Evolutionary conservation across 1,140 invertebrate species (phyloP).

Genomic region (Scaptomyza pallida): DNA sequence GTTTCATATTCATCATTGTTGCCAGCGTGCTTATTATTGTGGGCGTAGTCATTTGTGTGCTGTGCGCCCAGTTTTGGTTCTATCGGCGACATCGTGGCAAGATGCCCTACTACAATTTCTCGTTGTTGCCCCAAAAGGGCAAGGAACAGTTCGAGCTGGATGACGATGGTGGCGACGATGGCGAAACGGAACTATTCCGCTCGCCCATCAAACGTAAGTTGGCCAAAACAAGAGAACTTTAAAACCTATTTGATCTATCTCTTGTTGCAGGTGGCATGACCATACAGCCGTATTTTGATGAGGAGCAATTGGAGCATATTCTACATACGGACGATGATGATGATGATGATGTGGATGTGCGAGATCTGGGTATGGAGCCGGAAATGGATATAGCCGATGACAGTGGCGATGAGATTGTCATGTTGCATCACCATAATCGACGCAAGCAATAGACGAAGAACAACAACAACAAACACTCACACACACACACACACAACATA

Average conservation of each 20-base stretch:
- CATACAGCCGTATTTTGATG: slow-evolving; percentile 85
- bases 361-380: slow-evolving; percentile 32
- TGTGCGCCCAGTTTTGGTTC: slow-evolving; percentile 77
- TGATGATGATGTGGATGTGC: slow-evolving; percentile 42
- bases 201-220: slow-evolving; percentile 85
- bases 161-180: slow-evolving; percentile 84
- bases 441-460: slow-evolving; percentile 50
- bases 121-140: slow-evolving; percentile 82
- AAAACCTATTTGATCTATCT: background rate
- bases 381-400: slow-evolving; percentile 65
- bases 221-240: background rate
- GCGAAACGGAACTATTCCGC: slow-evolving; percentile 87
- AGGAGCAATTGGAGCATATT: slow-evolving; percentile 77
- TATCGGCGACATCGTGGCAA: slow-evolving; percentile 71
- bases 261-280: slow-evolving; percentile 62
- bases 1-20: slow-evolving; percentile 89
- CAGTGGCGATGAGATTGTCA: slow-evolving; percentile 85
- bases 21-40: slow-evolving; percentile 85
- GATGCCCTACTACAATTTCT: slow-evolving; percentile 83
- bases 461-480: slow-evolving; percentile 33
- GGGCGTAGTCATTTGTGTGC: slow-evolving; percentile 64
- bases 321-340: slow-evolving; percentile 71
- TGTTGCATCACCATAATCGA: slow-evolving; percentile 71
- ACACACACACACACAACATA: slow-evolving; percentile 64
- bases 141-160: slow-evolving; percentile 83